These are phyloP conservation scores for Hippoglossus hippoglossus DNA, from an alignment of 2,797 vertebrate genomes.

Conservation along the genomic window DNA sequence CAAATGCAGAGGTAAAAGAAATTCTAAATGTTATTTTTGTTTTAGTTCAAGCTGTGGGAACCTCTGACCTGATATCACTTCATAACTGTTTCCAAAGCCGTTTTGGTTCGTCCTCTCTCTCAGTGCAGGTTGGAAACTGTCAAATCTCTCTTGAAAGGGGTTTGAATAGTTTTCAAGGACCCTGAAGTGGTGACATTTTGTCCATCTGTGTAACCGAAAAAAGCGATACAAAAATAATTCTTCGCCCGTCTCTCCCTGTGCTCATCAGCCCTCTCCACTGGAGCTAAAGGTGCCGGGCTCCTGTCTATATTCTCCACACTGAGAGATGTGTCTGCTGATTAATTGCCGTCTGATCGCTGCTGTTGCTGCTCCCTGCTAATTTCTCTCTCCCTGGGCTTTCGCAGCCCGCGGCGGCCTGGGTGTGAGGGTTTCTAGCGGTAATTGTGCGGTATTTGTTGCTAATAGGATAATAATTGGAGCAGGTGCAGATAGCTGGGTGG, in stretches of 20 bases:
- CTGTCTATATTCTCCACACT: conserved; percentile 50
- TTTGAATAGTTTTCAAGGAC: conserved; percentile 13
- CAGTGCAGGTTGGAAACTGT: neutral
- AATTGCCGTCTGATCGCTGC: conserved; percentile 80
- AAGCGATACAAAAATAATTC: conserved; percentile 30
- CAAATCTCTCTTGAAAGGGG: conserved; percentile 5
- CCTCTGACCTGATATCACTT: no score
- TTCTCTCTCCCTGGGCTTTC: conserved; percentile 71
- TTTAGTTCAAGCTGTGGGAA: no score
- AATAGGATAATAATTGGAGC: conserved; percentile 89
- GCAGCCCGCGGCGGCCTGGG: conserved; percentile 61
- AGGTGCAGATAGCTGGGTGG: conserved; percentile 85
- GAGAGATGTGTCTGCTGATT: conserved; percentile 75
- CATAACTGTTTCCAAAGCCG: neutral
- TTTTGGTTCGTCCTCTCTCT: neutral
- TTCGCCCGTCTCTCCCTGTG: neutral
- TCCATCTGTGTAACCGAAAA: conserved; percentile 36
- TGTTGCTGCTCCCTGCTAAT: conserved; percentile 76
- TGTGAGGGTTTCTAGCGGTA: conserved; percentile 78
- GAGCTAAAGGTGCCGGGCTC: conserved; percentile 64
- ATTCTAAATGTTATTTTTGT: no score
- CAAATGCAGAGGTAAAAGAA: no score
- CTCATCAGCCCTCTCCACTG: conserved; percentile 60
- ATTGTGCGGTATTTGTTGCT: conserved; percentile 87
- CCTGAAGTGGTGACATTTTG: conserved; percentile 7